Evolutionary conservation across 1,140 invertebrate genomes (phyloP).

Genomic region (Venturia canescens): DNA sequence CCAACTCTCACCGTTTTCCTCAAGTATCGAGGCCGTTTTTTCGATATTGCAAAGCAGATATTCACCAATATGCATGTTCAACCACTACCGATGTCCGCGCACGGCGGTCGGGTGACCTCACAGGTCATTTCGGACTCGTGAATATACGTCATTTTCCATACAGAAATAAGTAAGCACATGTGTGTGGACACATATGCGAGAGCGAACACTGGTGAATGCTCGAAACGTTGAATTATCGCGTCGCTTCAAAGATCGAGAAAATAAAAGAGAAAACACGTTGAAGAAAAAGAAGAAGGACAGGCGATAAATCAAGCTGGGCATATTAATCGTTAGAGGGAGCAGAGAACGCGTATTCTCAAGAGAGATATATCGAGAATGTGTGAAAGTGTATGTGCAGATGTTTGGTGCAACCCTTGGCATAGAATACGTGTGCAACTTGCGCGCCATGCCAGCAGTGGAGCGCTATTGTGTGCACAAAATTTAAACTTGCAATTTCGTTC

Average conservation of each 20-base stretch:
- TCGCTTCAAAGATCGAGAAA: conserved; percentile 40
- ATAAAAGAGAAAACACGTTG: conserved; percentile 1
- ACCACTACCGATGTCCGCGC: conserved; percentile 21
- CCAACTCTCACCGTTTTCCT: neutral
- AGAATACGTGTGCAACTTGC: neutral
- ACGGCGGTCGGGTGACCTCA: conserved; percentile 27
- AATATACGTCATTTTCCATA: conserved; percentile 6
- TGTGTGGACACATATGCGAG: neutral
- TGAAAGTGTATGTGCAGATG: neutral
- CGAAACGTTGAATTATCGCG: conserved; percentile 43
- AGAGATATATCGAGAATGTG: neutral
- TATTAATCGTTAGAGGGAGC: conserved; percentile 34
- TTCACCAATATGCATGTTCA: neutral
- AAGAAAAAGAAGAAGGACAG: conserved; percentile 43
- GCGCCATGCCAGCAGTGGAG: too few species aligned
- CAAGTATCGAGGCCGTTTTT: conserved; percentile 24
- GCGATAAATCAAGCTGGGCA: conserved; percentile 42
- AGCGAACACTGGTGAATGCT: conserved; percentile 18
- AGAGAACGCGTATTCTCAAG: conserved; percentile 9
- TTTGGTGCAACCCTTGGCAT: neutral
- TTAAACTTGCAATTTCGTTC: conserved; percentile 1
- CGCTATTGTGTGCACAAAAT: conserved; percentile 1
- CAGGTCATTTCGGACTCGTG: conserved; percentile 5
- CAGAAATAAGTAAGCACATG: neutral
- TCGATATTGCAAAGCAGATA: neutral